Evolutionary conservation across 2,113 vertebrate species (phyloP).

Genomic region (Talpa occidentalis): DNA sequence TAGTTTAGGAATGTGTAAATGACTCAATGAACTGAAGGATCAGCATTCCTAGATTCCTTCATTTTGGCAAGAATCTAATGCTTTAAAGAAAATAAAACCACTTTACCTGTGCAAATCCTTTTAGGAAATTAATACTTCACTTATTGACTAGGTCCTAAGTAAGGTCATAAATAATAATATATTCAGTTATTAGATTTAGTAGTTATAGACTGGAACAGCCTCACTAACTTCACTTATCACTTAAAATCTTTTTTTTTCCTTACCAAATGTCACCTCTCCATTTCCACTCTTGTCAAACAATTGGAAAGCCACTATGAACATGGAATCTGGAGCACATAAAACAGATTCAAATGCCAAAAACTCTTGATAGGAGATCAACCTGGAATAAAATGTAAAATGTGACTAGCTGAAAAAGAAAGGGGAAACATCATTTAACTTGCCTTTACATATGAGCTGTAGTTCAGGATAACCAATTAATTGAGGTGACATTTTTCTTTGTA

Average conservation of each 20-base stretch:
- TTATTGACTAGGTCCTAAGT: slow-evolving; percentile 44
- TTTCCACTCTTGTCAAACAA: slow-evolving; percentile 97
- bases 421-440: slow-evolving; percentile 4
- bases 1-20: slow-evolving; percentile 68
- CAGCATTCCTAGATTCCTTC: slow-evolving; percentile 42
- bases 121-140: slow-evolving; percentile 56
- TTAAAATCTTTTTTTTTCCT: slow-evolving; percentile 83
- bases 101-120: slow-evolving; percentile 48
- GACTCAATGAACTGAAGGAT: slow-evolving; percentile 64
- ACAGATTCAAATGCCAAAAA: slow-evolving; percentile 98
- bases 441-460: neutral
- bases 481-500: neutral
- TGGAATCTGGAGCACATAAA: slow-evolving; percentile 96
- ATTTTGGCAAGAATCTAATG: slow-evolving; percentile 31
- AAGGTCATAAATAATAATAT: slow-evolving; percentile 24
- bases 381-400: slow-evolving; percentile 84
- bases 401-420: slow-evolving; percentile 21
- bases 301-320: slow-evolving; percentile 98
- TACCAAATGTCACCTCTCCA: slow-evolving; percentile 97
- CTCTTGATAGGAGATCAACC: slow-evolving; percentile 98
- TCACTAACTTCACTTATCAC: slow-evolving; percentile 53
- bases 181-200: slow-evolving; percentile 49
- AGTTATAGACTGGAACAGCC: slow-evolving; percentile 44
- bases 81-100: slow-evolving; percentile 53
- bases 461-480: neutral